phyloP scores from a whole-genome alignment of 2,888 invertebrate genomes.

The Erannis defoliaria region DNA sequence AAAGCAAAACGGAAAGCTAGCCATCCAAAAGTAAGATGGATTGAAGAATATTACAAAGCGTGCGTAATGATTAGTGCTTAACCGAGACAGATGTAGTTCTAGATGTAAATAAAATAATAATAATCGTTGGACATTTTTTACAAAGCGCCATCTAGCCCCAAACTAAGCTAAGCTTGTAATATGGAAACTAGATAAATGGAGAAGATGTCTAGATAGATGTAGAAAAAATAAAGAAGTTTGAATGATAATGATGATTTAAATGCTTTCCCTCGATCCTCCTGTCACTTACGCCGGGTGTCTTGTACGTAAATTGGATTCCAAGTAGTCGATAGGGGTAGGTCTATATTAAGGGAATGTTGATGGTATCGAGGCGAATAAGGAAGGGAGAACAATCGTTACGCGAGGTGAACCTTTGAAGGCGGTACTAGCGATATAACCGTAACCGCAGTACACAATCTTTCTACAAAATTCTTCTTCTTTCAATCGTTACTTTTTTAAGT shows the following conservation, averaged over 20 bases:
- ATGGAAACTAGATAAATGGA: too few relatives aligned
- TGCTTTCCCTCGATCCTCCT: constrained; percentile 27
- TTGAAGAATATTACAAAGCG: too few relatives aligned
- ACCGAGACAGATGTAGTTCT: too few relatives aligned
- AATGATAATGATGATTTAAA: background rate
- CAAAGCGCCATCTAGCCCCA: too few relatives aligned
- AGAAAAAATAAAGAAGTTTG: too few relatives aligned
- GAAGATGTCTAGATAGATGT: too few relatives aligned
- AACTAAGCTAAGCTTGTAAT: too few relatives aligned
- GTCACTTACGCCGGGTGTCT: constrained; percentile 50
- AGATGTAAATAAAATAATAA: too few relatives aligned
- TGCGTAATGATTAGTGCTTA: too few relatives aligned
- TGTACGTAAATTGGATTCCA: constrained; percentile 82
- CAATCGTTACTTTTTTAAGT: background rate
- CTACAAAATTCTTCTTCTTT: background rate
- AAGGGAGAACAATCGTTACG: constrained; percentile 51
- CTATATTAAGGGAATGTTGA: constrained; percentile 72
- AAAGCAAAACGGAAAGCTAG: too few relatives aligned
- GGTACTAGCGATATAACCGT: constrained; percentile 1
- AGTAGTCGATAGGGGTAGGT: constrained; percentile 76
- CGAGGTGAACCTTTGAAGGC: constrained; percentile 45
- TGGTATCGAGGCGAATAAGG: constrained; percentile 61
- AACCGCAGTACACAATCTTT: constrained; percentile 13
- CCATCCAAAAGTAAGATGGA: too few relatives aligned
- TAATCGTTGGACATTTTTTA: too few relatives aligned